A percentile compares a stretch with the other conserved stretches of the same genome.
Conservation (phyloP, 92 coral and sea anemone species). For the Porites rus region DNA sequence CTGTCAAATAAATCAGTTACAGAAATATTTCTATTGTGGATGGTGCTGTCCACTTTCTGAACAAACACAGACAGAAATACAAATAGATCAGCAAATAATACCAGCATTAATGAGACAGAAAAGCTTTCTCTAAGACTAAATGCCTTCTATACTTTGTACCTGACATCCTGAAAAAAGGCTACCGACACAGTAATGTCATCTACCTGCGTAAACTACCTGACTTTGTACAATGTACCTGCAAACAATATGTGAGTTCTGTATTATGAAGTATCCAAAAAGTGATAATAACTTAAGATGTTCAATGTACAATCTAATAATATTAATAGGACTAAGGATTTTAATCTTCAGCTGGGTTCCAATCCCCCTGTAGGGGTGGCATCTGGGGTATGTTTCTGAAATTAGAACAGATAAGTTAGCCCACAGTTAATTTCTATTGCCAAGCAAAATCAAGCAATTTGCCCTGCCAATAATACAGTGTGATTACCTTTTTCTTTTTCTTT, state of each 20-base stretch:
- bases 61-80: too few species aligned
- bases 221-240: conserved; percentile 25
- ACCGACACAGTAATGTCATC: neutral
- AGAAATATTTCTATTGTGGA: too few species aligned
- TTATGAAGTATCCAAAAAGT: neutral
- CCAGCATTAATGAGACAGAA: too few species aligned
- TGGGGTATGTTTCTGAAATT: conserved; percentile 69
- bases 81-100: too few species aligned
- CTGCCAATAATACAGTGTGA: neutral
- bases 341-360: conserved; percentile 44
- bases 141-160: too few species aligned
- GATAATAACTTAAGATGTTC: neutral
- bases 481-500: conserved; percentile 85
- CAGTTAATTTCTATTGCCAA: neutral
- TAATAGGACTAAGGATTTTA: neutral
- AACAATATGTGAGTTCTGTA: neutral
- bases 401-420: neutral
- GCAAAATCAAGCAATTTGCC: neutral
- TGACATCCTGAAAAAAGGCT: neutral
- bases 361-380: conserved; percentile 64
- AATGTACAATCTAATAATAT: neutral
- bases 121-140: too few species aligned
- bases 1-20: too few species aligned
- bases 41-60: too few species aligned
- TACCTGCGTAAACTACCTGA: neutral